These are phyloP conservation scores for Halcyon leucocephala DNA, from an alignment of 2,797 vertebrate genomes.

Conservation along the genomic window DNA sequence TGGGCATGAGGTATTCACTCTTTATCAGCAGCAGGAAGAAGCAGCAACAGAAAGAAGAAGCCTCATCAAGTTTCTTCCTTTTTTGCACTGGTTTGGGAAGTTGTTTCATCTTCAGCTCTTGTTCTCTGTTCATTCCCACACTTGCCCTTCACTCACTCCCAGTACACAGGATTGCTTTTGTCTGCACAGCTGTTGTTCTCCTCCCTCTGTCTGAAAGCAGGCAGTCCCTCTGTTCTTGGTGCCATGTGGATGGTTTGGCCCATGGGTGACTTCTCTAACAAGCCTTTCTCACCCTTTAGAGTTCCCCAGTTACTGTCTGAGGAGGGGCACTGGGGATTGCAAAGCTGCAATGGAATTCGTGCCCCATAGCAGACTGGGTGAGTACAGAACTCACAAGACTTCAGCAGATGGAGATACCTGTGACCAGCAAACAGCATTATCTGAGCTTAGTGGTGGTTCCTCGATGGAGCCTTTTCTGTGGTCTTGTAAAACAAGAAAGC, in stretches of 20 bases:
- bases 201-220: not conserved
- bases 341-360: not conserved
- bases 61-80: not conserved
- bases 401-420: not conserved
- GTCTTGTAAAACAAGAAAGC: not conserved
- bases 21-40: not conserved
- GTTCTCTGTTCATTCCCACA: not conserved
- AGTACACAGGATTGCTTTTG: not conserved
- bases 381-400: not conserved
- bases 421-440: rapidly evolving
- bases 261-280: not conserved
- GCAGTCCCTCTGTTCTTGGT: not conserved
- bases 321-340: not conserved
- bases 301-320: not conserved
- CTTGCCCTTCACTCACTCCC: not conserved
- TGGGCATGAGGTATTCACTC: not conserved
- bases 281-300: not conserved
- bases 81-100: not conserved
- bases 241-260: not conserved
- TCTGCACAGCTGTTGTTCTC: rapidly evolving
- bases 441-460: not conserved
- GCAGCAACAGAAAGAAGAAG: not conserved
- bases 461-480: rapidly evolving
- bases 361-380: not conserved
- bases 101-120: not conserved